Evolutionary conservation across 1,140 invertebrate species (phyloP).

Genomic region (Coelopa frigida): DNA sequence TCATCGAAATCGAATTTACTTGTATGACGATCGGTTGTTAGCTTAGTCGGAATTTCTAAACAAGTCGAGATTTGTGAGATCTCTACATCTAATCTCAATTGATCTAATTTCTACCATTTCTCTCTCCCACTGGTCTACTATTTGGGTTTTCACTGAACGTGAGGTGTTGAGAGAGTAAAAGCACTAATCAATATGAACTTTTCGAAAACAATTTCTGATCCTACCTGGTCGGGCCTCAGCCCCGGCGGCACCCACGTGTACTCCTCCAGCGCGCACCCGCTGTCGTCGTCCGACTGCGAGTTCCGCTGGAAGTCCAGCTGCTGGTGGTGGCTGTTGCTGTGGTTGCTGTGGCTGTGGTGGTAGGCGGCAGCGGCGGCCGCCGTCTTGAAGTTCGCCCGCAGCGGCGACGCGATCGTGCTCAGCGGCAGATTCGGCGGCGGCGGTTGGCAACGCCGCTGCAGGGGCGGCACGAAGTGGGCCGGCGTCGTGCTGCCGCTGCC

Average conservation of each 20-base stretch:
- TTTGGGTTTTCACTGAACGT: too few species aligned
- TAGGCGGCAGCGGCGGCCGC: slow-evolving; percentile 20
- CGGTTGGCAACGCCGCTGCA: slow-evolving; percentile 37
- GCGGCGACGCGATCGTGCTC: slow-evolving; percentile 35
- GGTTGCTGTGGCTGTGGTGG: slow-evolving; percentile 9
- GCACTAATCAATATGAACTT: too few species aligned
- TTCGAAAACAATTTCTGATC: too few species aligned
- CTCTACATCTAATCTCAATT: too few species aligned
- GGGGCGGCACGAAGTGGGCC: slow-evolving; percentile 32
- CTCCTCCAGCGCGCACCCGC: slow-evolving; percentile 92
- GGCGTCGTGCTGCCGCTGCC: slow-evolving; percentile 24
- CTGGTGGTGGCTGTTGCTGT: slow-evolving; percentile 34
- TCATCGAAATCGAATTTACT: too few species aligned
- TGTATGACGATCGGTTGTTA: too few species aligned
- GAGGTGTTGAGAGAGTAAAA: too few species aligned
- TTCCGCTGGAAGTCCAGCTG: slow-evolving; percentile 71
- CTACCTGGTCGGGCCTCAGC: slow-evolving; percentile 90
- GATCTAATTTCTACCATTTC: too few species aligned
- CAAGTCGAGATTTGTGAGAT: too few species aligned
- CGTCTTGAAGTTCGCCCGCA: slow-evolving; percentile 35
- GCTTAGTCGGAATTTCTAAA: too few species aligned
- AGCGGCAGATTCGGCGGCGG: slow-evolving; percentile 37
- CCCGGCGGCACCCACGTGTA: slow-evolving; percentile 98
- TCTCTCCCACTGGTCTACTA: too few species aligned
- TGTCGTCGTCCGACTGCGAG: slow-evolving; percentile 93